phyloP scores from a whole-genome alignment of 2,797 vertebrate genomes.

The Lagorchestes hirsutus region DNA sequence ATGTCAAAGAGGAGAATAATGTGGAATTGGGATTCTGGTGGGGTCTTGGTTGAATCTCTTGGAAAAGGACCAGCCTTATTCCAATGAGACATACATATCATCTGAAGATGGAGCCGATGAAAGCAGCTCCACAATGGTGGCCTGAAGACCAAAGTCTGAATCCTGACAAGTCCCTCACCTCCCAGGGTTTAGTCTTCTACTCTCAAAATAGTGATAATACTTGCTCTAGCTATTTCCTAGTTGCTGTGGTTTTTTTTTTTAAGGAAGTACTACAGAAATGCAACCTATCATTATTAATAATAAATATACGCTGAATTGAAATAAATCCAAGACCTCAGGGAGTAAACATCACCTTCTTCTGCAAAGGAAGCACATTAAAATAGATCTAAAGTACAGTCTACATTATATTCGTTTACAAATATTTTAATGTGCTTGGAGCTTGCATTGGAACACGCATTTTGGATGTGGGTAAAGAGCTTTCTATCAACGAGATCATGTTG shows the following conservation, averaged over 20 bases:
- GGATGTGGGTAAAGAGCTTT: conserved; percentile 68
- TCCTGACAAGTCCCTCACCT: background rate
- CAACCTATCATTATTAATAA: background rate
- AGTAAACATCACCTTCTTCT: conserved; percentile 49
- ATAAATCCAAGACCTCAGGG: conserved; percentile 54
- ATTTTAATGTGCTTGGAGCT: conserved; percentile 58
- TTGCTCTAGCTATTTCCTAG: background rate
- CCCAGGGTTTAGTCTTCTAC: background rate
- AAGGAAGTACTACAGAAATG: background rate
- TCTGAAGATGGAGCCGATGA: background rate
- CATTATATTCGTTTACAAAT: conserved; percentile 62
- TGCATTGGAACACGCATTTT: conserved; percentile 63
- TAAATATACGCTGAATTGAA: conserved; percentile 6
- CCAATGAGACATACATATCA: conserved; percentile 57
- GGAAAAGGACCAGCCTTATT: conserved; percentile 62
- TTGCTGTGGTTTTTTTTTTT: background rate
- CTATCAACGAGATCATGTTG: conserved; percentile 34
- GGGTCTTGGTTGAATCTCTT: conserved; percentile 65
- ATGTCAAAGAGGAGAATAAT: background rate
- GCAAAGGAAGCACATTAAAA: conserved; percentile 52
- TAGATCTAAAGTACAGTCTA: conserved; percentile 65
- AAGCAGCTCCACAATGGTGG: background rate
- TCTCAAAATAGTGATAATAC: background rate
- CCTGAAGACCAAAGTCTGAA: background rate
- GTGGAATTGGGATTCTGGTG: background rate